These are phyloP conservation scores for Chromis chromis DNA, from an alignment of 2,797 vertebrate species.

Conservation along the genomic window DNA sequence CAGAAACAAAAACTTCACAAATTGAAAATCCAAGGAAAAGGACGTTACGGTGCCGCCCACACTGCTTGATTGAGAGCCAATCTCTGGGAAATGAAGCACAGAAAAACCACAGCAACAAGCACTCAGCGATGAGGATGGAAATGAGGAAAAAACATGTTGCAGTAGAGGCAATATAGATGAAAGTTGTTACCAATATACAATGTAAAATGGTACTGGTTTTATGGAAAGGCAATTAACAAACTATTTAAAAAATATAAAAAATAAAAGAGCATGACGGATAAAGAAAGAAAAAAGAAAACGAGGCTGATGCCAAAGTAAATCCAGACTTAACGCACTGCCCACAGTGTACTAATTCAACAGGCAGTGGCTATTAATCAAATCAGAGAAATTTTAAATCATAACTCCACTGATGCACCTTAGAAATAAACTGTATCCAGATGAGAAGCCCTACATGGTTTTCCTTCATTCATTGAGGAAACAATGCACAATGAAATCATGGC, in stretches of 20 bases:
- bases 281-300: background rate
- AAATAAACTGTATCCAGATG: too few species aligned
- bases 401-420: too few species aligned
- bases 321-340: background rate
- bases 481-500: too few species aligned
- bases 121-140: conserved; percentile 21
- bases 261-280: background rate
- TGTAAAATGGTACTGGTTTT: background rate
- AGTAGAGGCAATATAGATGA: background rate
- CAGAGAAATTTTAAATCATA: too few species aligned
- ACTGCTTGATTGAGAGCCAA: conserved; percentile 50
- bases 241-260: too few species aligned
- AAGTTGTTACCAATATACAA: too few species aligned
- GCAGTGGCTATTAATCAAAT: too few species aligned
- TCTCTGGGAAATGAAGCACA: conserved; percentile 36
- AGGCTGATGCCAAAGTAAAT: too few species aligned
- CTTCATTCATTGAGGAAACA: too few species aligned
- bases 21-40: conserved; percentile 56
- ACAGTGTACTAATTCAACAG: too few species aligned
- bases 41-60: conserved; percentile 43
- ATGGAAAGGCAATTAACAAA: background rate
- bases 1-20: conserved; percentile 57
- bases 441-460: too few species aligned
- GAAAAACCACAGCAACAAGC: conserved; percentile 7
- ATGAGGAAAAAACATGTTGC: conserved; percentile 12